A percentile compares a stretch with the other conserved stretches of the same genome.
These are phyloP conservation scores for Nyctereutes procyonoides DNA, from an alignment of 2,113 vertebrate genomes.

Conservation along the genomic window DNA sequence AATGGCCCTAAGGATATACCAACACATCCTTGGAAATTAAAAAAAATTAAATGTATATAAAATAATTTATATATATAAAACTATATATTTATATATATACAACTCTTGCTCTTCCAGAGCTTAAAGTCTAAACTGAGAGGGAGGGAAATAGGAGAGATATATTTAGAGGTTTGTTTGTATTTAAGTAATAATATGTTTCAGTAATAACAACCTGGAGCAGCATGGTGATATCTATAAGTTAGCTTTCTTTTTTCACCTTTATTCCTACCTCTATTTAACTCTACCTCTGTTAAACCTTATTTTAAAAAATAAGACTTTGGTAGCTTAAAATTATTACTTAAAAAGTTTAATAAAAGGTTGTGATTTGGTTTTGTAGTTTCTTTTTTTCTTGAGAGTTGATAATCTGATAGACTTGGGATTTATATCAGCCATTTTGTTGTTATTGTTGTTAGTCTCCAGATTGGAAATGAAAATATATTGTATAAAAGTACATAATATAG, in stretches of 20 bases:
- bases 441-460: not conserved
- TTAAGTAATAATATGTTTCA: not conserved
- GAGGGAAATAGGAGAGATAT: not conserved
- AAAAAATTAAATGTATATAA: not conserved
- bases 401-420: not conserved
- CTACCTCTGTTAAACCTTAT: not conserved
- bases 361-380: not conserved
- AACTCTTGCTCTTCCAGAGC: not conserved
- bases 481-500: not conserved
- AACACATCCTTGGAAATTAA: not conserved
- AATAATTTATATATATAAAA: not conserved
- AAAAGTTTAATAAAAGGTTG: slow-evolving; percentile 17
- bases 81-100: not conserved
- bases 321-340: slow-evolving; percentile 31
- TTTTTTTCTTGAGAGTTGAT: not conserved
- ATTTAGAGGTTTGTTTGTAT: not conserved
- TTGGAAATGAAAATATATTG: not conserved
- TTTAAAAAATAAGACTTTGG: slow-evolving; percentile 1
- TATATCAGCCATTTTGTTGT: not conserved
- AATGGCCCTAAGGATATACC: not conserved
- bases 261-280: not conserved
- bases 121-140: not conserved
- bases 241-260: not conserved
- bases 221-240: not conserved
- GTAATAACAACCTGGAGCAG: not conserved